phyloP scores from a whole-genome alignment of 2,888 invertebrate species.

The Eupithecia subumbrata region DNA sequence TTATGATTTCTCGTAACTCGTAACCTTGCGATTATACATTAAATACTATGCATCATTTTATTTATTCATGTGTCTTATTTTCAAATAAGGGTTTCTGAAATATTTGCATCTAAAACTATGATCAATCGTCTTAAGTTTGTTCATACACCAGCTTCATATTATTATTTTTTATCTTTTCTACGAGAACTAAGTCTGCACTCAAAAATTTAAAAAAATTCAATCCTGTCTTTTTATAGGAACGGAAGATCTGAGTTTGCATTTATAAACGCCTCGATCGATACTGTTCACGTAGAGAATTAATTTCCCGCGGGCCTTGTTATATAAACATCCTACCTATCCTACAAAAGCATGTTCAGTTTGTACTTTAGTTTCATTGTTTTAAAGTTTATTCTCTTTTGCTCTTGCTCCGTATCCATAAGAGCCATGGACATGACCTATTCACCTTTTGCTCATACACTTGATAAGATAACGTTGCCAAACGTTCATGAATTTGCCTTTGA shows the following conservation, averaged over 20 bases:
- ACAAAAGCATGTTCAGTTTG: constrained; percentile 15
- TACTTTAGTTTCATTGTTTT: constrained; percentile 23
- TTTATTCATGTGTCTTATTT: not conserved
- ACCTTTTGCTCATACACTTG: constrained; percentile 49
- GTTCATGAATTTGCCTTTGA: constrained; percentile 54
- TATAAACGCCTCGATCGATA: constrained; percentile 39
- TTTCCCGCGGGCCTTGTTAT: constrained; percentile 50
- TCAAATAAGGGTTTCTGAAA: not conserved
- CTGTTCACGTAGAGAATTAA: constrained; percentile 48
- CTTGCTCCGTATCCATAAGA: constrained; percentile 7
- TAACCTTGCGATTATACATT: constrained; percentile 18
- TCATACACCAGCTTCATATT: no score
- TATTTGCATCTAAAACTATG: not conserved
- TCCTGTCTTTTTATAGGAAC: not conserved
- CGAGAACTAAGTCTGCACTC: not conserved
- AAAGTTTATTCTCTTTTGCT: constrained; percentile 24
- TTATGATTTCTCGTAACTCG: constrained; percentile 17
- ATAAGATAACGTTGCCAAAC: constrained; percentile 50
- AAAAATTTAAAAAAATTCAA: not conserved
- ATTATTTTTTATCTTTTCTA: no score
- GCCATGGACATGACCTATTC: constrained; percentile 55
- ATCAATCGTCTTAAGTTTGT: not conserved
- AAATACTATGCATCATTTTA: not conserved
- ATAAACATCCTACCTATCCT: constrained; percentile 22
- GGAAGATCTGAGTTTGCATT: no score